A percentile compares a stretch with the other conserved stretches of the same genome.
phyloP scores from a whole-genome alignment of 1,140 invertebrate species.

The Helicoverpa armigera region DNA sequence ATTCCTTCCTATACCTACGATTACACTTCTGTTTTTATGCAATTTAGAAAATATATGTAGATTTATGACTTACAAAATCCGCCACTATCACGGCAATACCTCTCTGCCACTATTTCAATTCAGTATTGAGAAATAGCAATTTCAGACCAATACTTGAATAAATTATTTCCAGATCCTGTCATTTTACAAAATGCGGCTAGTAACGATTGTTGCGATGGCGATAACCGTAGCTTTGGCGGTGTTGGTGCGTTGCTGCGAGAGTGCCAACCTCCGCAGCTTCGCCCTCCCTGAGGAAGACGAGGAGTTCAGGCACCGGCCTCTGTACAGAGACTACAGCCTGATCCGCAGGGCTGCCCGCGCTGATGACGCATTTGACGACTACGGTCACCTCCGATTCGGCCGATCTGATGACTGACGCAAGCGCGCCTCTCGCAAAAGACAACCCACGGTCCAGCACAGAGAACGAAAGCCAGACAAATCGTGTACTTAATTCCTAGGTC shows the following conservation, averaged over 20 bases:
- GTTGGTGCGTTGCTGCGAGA: conserved; percentile 63
- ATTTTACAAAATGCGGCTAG: conserved; percentile 63
- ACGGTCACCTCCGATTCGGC: conserved; percentile 90
- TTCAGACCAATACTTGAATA: too few species aligned
- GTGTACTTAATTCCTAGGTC: conserved; percentile 24
- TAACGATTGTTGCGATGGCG: conserved; percentile 65
- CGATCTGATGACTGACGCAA: conserved; percentile 80
- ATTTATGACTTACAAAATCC: too few species aligned
- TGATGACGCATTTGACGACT: conserved; percentile 89
- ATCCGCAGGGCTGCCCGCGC: conserved; percentile 87
- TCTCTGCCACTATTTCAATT: too few species aligned
- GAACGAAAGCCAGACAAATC: conserved; percentile 21
- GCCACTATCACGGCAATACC: too few species aligned
- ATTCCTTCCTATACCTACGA: too few species aligned
- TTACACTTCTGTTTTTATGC: too few species aligned
- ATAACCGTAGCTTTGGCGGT: conserved; percentile 61
- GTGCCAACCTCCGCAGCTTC: conserved; percentile 60
- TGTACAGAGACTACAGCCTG: conserved; percentile 89
- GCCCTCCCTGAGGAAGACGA: conserved; percentile 86
- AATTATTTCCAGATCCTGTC: neutral
- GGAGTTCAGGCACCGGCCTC: conserved; percentile 86
- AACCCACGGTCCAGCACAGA: conserved; percentile 46
- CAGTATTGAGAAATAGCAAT: too few species aligned
- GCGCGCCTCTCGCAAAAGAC: conserved; percentile 40
- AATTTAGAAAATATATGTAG: too few species aligned